Conservation (phyloP, 1,140 invertebrate genomes). For the Chrysopa pallens region DNA sequence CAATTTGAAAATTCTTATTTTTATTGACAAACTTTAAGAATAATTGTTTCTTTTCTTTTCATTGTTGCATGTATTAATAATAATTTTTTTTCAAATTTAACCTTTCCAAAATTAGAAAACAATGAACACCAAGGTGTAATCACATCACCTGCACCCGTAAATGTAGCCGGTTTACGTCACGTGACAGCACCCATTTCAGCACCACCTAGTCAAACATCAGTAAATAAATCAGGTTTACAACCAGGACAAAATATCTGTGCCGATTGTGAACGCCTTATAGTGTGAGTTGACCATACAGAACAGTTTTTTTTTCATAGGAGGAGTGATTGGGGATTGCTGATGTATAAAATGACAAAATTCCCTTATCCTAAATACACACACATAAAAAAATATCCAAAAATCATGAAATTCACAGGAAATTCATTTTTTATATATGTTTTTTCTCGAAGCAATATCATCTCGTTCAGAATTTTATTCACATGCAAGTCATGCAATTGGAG, state of each 20-base stretch:
- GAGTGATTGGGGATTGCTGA: not conserved
- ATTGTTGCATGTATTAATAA: too few species aligned
- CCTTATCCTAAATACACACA: too few species aligned
- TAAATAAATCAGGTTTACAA: constrained; percentile 41
- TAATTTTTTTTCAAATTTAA: too few species aligned
- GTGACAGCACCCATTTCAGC: constrained; percentile 51
- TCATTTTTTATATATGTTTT: too few species aligned
- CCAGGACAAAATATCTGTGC: constrained; percentile 81
- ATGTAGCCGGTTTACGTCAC: constrained; percentile 34
- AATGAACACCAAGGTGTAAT: constrained; percentile 4
- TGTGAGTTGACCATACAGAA: constrained; percentile 48
- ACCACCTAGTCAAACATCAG: constrained; percentile 36
- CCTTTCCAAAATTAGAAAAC: too few species aligned
- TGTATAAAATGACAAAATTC: too few species aligned
- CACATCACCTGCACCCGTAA: constrained; percentile 24
- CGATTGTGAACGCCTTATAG: constrained; percentile 82
- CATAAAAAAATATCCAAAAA: not conserved
- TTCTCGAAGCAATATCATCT: constrained; percentile 8
- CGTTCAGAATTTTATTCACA: constrained; percentile 39
- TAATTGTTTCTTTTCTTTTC: too few species aligned
- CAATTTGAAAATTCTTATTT: too few species aligned
- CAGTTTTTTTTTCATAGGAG: not conserved
- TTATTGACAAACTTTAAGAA: too few species aligned
- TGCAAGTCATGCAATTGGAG: constrained; percentile 39
- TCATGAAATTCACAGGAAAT: too few species aligned